Percentiles rank a stretch among this genome's conserved stretches.
These are phyloP conservation scores for Pseudomyrmex flavicornis DNA, from an alignment of 1,140 invertebrate genomes.

Conservation along the genomic window DNA sequence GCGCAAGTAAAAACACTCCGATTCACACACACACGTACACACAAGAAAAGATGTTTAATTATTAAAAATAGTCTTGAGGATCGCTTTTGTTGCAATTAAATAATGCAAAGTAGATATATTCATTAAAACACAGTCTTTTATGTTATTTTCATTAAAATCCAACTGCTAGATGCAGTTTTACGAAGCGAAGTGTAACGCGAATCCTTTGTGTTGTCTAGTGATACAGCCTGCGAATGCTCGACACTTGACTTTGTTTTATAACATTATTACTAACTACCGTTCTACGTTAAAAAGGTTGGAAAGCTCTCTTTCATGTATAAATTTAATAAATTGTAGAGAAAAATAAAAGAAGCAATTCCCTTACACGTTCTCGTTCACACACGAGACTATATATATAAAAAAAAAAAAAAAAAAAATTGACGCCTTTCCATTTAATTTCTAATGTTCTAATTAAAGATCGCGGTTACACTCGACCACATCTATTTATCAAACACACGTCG, in stretches of 20 bases:
- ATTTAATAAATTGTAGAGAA: background rate
- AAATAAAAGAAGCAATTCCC: too few species aligned
- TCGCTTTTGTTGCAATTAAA: conserved; percentile 27
- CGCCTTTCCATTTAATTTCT: background rate
- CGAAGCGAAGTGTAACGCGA: background rate
- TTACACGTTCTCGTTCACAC: too few species aligned
- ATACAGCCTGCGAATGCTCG: conserved; percentile 3
- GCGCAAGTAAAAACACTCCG: background rate
- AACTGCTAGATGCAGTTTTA: conserved; percentile 31
- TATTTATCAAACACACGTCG: conserved; percentile 2
- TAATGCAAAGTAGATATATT: conserved; percentile 11
- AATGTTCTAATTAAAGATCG: background rate
- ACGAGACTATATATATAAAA: too few species aligned
- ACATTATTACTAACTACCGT: conserved; percentile 14
- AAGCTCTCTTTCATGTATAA: background rate
- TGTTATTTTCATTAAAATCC: conserved; percentile 26
- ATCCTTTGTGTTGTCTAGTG: conserved; percentile 15
- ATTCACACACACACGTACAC: background rate
- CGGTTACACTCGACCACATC: background rate
- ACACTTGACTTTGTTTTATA: conserved; percentile 10
- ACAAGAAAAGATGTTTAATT: background rate
- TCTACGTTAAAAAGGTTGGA: background rate
- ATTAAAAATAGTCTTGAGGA: background rate
- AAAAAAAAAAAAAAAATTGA: too few species aligned
- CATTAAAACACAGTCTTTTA: conserved; percentile 7